phyloP scores from a whole-genome alignment of 2,797 vertebrate species.

The Euphonia xanthogaster region DNA sequence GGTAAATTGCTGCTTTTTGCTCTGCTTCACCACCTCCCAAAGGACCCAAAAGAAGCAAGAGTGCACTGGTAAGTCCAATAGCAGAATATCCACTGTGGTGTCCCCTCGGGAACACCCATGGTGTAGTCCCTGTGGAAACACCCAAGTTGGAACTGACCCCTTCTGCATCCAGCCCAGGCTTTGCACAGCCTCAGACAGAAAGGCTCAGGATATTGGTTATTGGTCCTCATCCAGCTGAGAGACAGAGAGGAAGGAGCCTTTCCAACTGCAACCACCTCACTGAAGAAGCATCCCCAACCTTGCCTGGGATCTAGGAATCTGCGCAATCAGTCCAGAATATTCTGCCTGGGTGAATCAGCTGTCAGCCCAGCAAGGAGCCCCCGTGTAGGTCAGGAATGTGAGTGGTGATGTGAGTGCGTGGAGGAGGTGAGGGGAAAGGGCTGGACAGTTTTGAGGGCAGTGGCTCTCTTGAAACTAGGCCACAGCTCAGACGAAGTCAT shows the following conservation, averaged over 20 bases:
- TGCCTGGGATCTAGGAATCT: background rate
- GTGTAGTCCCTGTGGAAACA: background rate
- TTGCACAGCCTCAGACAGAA: background rate
- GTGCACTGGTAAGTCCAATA: background rate
- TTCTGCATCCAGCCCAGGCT: background rate
- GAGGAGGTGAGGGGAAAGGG: background rate
- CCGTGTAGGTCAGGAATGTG: background rate
- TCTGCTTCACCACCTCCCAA: background rate
- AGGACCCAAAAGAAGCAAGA: background rate
- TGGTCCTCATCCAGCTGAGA: background rate
- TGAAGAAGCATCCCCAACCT: background rate
- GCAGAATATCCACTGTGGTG: background rate
- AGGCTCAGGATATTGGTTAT: background rate
- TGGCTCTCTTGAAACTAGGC: background rate
- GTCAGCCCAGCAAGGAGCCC: background rate
- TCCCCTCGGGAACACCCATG: background rate
- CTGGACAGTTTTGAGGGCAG: background rate
- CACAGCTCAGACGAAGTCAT: background rate
- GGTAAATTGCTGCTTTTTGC: background rate
- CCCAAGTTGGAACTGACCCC: background rate
- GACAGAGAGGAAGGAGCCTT: background rate
- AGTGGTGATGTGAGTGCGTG: rapidly evolving
- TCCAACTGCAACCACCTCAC: background rate
- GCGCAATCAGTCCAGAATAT: background rate
- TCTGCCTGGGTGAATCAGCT: background rate